Base-by-base conservation (phyloP, 2,888 invertebrate genomes). In the Congeria kusceri region DNA sequence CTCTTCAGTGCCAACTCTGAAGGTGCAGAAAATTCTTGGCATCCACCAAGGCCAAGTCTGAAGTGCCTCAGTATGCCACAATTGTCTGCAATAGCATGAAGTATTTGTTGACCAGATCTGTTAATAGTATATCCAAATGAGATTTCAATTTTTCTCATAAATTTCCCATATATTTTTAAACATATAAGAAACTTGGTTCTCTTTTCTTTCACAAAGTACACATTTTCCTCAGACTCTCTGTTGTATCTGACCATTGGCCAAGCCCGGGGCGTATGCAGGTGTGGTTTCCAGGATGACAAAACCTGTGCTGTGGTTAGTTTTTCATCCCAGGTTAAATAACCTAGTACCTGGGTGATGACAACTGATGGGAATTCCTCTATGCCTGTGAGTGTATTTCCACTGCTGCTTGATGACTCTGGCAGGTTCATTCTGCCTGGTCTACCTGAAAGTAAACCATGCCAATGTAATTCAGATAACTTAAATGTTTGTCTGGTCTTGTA, bases 171-270 rank as follows among this genome's bases (percentile, higher is more conserved):
- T 23, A 77, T 65, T 67, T 86, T 87, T 3, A 88, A 57, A 68
- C 85, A 85, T 15, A 83, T 68, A 11, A 87, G 59, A 20, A 88
- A 79, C 23, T 75, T 75, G 25, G 77, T 71, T 63, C 88, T 73
- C 47, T 79, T 82, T 44, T 87, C 88, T 32, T 74, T 84, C 15
- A 78, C 77, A 80, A 88, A 88, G 70, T 88, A 88, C n/a, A 83
- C 46, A 75, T 88, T 88, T 70, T 86, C 87, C n/a, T 81, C 79
- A 1, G 77, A 57, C 62, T 88, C 88, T 15, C 72, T 74, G 7
- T 77, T 65, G 65, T 87, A 86, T 11, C 59, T 23, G 3, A 87
- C 82, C 64, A 63, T 13, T 5, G 83, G 76, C 88, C 88, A 88
- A 3, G 87, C 85, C 25, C 78, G 63, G 3, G 78, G 62, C 25